Evolutionary conservation across 53 echinoderm and acorn worm genomes (phyloP).

Genomic region (Arbacia lixula): DNA sequence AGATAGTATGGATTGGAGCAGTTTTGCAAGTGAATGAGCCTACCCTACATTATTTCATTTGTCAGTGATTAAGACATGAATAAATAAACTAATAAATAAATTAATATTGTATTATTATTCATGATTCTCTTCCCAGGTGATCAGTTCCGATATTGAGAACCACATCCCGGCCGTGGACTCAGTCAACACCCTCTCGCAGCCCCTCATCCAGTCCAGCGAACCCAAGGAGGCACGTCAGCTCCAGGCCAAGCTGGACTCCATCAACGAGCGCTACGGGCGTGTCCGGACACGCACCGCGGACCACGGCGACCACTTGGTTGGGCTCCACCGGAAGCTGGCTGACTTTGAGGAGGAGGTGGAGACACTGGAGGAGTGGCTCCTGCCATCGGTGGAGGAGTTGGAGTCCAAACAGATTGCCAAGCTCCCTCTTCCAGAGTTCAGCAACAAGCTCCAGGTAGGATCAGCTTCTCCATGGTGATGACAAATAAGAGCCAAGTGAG

Average conservation of each 20-base stretch:
- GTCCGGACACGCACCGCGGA: slow-evolving; percentile 56
- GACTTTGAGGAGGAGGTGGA: slow-evolving; percentile 93
- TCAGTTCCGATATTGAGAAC: slow-evolving; percentile 90
- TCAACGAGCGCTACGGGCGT: slow-evolving; percentile 78
- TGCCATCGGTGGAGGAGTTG: slow-evolving; percentile 81
- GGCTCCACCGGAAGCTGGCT: slow-evolving; percentile 62
- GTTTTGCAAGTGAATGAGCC: too few species aligned
- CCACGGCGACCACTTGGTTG: slow-evolving; percentile 84
- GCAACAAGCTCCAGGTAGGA: slow-evolving; percentile 72
- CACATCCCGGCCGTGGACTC: slow-evolving; percentile 84
- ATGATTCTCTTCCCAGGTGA: slow-evolving; percentile 60
- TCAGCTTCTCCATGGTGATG: too few species aligned
- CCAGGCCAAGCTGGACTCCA: slow-evolving; percentile 80
- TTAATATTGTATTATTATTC: neutral
- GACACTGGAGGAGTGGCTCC: slow-evolving; percentile 93
- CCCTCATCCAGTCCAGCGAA: slow-evolving; percentile 81
- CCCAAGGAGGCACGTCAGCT: slow-evolving; percentile 88
- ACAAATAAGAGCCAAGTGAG: too few species aligned
- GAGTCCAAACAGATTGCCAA: slow-evolving; percentile 82
- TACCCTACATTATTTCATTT: too few species aligned
- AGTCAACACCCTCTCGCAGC: slow-evolving; percentile 74
- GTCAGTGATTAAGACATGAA: too few species aligned
- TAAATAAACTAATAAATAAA: too few species aligned
- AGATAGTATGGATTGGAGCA: too few species aligned
- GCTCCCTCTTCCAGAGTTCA: slow-evolving; percentile 81